Conservation (phyloP, 1,140 invertebrate genomes). For the Varroa destructor region DNA sequence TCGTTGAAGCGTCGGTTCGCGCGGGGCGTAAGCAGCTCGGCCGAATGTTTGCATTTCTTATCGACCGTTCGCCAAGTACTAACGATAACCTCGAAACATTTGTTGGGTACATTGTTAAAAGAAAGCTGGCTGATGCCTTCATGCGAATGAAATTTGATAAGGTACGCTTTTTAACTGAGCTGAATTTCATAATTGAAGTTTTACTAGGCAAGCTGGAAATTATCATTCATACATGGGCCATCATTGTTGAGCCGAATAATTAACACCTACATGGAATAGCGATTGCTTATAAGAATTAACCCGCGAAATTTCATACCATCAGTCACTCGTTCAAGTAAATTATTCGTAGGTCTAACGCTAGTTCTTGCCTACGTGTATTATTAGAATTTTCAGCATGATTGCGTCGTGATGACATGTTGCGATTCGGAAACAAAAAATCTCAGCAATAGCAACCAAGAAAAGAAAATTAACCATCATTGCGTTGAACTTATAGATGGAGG, state of each 20-base stretch:
- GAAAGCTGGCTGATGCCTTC: background rate
- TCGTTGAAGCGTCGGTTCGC: constrained; percentile 1
- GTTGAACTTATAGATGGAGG: background rate
- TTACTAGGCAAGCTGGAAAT: background rate
- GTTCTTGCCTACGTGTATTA: background rate
- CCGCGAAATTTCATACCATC: too few relatives aligned
- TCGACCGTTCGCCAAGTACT: background rate
- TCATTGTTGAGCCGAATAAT: too few relatives aligned
- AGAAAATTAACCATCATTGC: constrained; percentile 8
- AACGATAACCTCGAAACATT: background rate
- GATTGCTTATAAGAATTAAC: too few relatives aligned
- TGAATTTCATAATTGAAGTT: background rate
- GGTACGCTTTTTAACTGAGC: background rate
- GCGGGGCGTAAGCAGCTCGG: background rate
- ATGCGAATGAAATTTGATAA: constrained; percentile 25
- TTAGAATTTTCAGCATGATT: background rate
- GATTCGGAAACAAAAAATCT: constrained; percentile 1
- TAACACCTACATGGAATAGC: too few relatives aligned
- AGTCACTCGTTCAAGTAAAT: too few relatives aligned
- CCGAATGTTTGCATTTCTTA: constrained; percentile 6
- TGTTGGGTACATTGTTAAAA: background rate
- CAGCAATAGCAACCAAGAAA: constrained; percentile 2
- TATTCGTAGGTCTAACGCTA: background rate
- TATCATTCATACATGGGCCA: background rate
- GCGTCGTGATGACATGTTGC: constrained; percentile 4